These are phyloP conservation scores for Heliconius himera DNA, from an alignment of 1,140 invertebrate genomes.

Conservation along the genomic window DNA sequence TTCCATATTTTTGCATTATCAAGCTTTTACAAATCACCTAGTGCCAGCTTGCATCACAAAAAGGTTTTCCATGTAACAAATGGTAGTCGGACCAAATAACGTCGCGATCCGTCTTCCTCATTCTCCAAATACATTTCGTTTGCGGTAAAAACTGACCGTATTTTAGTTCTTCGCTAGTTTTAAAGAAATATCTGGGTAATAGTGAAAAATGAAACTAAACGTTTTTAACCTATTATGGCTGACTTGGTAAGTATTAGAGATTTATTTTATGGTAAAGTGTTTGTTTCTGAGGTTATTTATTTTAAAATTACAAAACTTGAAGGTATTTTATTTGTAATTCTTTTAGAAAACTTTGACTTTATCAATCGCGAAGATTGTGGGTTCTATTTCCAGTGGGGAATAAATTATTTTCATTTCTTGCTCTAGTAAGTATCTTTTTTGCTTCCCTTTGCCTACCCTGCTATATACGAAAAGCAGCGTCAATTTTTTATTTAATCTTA, in stretches of 20 bases:
- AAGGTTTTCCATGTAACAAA: conserved; percentile 13
- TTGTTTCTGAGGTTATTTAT: no score
- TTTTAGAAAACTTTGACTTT: no score
- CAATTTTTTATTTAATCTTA: no score
- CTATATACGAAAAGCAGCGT: not conserved
- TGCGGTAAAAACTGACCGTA: not conserved
- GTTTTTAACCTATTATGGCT: not conserved
- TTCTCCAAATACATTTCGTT: not conserved
- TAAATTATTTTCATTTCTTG: not conserved
- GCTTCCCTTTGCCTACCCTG: not conserved
- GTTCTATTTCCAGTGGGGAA: not conserved
- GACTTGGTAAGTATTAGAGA: not conserved
- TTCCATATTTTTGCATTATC: not conserved
- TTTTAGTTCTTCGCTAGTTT: not conserved
- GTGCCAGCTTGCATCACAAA: not conserved
- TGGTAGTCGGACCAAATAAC: not conserved
- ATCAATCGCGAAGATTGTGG: not conserved
- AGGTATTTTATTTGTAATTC: no score
- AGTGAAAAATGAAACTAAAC: not conserved
- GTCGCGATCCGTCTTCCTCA: conserved; percentile 9
- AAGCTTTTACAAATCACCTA: not conserved
- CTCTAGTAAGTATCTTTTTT: not conserved
- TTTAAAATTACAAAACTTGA: no score
- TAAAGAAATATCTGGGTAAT: not conserved
- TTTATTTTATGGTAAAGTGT: not conserved